Base-by-base conservation (phyloP, 2,888 invertebrate species). In the Papilio protenor region DNA sequence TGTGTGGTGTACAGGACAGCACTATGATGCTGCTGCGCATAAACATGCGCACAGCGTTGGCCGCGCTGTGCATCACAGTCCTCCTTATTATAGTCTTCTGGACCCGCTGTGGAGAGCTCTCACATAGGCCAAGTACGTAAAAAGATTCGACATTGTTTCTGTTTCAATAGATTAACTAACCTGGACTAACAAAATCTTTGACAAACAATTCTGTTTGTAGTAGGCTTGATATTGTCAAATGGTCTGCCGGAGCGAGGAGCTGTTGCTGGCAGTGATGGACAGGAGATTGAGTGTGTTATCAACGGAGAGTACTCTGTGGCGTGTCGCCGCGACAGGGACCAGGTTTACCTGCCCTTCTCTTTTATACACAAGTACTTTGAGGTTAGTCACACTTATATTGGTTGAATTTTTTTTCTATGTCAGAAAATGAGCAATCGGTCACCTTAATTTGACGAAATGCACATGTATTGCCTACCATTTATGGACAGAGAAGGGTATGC, bases 281-380 rank as follows among this genome's bases (percentile, higher is more conserved):
- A 96, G 87, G 97, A 97, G 87, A 97, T 98, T 84, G 97, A 98
- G 87, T 99, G 99, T 89, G 95, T 96, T 81, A 98, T 99, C 87
- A 98, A 99, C 92, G 98, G 97, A 75, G 98, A 98, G 86, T 97
- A 97, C 88, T 96, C 96, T 6, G 95, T 98, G 83, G 95, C 96
- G 64, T 98, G 98, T 89, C 96, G 97, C 76, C 96, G 96, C 75
- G 97, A 98, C 87, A 96, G 96, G n/a, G 97, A 97, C 84, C 98
- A 98, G 92, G 97, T 99, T 49, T 99, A 97, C 90, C 93, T 99
- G 84, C 99, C 99, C 33, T 99, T 99, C 93, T 97, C 98, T 70
- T 98, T 99, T 89, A 95, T 99, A 84, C 97, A 97, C 87, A 98
- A 97, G 90, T 99, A 99, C 93, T 99, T 99, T 94, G 99, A 99